Conservation (phyloP, 2,797 vertebrate genomes). For the Avahi laniger region DNA sequence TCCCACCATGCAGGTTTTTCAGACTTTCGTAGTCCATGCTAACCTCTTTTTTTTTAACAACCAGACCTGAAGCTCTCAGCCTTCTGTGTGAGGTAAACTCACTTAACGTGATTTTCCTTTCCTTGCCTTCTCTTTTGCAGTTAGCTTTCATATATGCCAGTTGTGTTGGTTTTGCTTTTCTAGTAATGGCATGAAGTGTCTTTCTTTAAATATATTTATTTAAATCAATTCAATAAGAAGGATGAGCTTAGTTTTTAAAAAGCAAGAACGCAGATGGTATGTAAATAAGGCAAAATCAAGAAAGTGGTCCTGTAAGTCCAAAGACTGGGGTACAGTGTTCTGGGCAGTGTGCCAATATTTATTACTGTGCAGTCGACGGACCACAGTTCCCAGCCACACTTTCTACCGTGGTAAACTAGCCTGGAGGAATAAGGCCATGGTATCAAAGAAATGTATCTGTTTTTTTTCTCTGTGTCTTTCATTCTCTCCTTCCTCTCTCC, state of each 20-base stretch:
- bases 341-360: neutral
- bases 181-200: neutral
- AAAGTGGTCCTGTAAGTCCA: neutral
- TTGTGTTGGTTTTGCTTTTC: neutral
- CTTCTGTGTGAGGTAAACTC: neutral
- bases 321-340: neutral
- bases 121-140: neutral
- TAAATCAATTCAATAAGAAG: neutral
- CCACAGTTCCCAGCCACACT: neutral
- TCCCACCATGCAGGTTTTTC: neutral
- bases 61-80: rapidly evolving
- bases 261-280: neutral
- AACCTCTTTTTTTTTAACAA: neutral
- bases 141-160: neutral
- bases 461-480: neutral
- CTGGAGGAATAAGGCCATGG: neutral
- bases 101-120: neutral
- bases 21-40: neutral
- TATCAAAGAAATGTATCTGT: neutral
- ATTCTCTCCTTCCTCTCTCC: neutral
- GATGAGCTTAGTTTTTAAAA: neutral
- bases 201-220: neutral
- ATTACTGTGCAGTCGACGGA: neutral
- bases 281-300: neutral
- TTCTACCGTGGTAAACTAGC: neutral